Evolutionary conservation across 1,140 invertebrate species (phyloP).

Genomic region (Drosophila subpulchrella): DNA sequence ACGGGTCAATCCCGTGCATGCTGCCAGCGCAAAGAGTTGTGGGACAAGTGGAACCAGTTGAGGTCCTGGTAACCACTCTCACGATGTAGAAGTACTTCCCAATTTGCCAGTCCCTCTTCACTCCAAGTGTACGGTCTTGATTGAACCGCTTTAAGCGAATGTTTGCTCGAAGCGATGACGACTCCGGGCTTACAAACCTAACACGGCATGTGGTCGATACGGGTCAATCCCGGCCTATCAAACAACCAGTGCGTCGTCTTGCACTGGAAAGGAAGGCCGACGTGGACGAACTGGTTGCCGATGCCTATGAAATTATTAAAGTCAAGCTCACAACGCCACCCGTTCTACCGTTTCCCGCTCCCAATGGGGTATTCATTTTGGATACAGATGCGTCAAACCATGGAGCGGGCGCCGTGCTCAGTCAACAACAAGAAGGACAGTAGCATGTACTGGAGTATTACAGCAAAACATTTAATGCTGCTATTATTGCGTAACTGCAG

Average conservation of each 20-base stretch:
- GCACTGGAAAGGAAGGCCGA: too few species aligned
- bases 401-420: background rate
- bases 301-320: background rate
- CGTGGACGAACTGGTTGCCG: background rate
- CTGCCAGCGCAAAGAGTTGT: background rate
- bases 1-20: too few species aligned
- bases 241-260: background rate
- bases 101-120: background rate
- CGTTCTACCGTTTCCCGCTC: background rate
- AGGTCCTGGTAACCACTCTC: background rate
- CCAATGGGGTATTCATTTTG: background rate
- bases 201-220: too few species aligned
- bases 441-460: background rate
- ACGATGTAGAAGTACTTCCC: background rate
- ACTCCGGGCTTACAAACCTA: too few species aligned
- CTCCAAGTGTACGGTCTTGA: background rate
- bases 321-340: background rate
- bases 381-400: too few species aligned
- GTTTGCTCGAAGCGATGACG: too few species aligned
- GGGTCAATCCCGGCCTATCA: too few species aligned
- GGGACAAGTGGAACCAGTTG: background rate
- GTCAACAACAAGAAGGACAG: background rate
- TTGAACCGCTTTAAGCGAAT: too few species aligned
- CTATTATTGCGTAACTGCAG: conserved; percentile 2
- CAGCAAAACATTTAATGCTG: background rate